These are phyloP conservation scores for Spisula subtruncata DNA, from an alignment of 2,888 invertebrate genomes.

Conservation along the genomic window DNA sequence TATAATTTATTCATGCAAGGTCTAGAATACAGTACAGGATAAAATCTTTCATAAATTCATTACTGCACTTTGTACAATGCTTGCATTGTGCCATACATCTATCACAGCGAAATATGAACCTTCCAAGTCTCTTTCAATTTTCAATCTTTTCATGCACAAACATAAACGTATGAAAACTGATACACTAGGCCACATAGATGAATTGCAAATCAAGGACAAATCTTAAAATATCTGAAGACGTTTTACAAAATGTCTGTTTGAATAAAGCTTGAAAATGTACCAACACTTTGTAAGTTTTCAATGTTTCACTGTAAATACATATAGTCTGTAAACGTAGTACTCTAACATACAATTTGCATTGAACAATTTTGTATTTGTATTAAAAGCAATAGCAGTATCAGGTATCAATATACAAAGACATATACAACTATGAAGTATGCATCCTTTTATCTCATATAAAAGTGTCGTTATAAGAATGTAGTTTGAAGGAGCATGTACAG, in stretches of 20 bases:
- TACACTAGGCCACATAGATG: neutral
- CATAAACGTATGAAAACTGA: neutral
- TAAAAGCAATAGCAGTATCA: neutral
- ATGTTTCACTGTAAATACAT: neutral
- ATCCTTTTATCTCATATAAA: no score
- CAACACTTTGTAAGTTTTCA: neutral
- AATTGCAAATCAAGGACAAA: conserved; percentile 3
- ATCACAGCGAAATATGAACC: neutral
- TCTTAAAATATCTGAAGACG: neutral
- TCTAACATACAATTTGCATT: conserved; percentile 1
- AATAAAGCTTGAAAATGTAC: conserved; percentile 10
- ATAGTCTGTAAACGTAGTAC: neutral
- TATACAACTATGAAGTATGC: neutral
- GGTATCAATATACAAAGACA: neutral
- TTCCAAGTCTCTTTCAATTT: neutral
- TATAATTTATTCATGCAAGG: neutral
- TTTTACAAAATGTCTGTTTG: conserved; percentile 20
- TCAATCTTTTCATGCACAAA: neutral
- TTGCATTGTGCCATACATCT: neutral
- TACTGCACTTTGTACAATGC: neutral
- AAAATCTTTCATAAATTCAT: neutral
- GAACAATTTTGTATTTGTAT: neutral
- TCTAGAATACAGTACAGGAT: neutral
- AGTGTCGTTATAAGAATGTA: no score
- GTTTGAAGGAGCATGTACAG: no score